Evolutionary conservation across 2,797 vertebrate genomes (phyloP), one percentile per base, ranked within the genome.

Genomic region (Girardinus metallicus): DNA sequence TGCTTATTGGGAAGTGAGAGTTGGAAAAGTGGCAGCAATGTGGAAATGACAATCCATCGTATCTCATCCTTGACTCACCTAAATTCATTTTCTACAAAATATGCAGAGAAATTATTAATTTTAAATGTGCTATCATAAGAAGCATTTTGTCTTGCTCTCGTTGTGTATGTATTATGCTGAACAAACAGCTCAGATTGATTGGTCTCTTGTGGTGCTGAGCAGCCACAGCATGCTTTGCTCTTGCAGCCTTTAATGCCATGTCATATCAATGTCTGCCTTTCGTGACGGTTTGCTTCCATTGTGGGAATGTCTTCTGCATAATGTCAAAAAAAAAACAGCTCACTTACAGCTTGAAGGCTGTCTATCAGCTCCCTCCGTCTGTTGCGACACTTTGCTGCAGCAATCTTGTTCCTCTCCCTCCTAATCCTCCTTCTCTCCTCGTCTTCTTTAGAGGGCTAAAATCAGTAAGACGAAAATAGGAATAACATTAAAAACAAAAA

Each of bases 341-440:
- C 80, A 96, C 97, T 96, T 92, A 98, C 98, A 88, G 96, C 95
- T 94, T 99, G 98, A 76, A 99, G 95, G 0, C 95, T 97, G 87
- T 98, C 97, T 0, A 97, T 98, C 86, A 99, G 95, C 82, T 99
- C 97, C 87, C 96, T 94, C 78, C 97, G 95, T 78, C 98, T 96
- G 94, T 98, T 98, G 80, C 98, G 96, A 93, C 98, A 99, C 87
- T 98, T 98, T 77, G 97, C 98, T 77, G 98, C 98, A 86, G 98
- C 97, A 88, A 99, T 97, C 93, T 99, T 99, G 93, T 99, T 99
- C 87, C 97, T 97, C 90, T 99, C 98, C 87, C 97, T 96, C 85
- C 97, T 95, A 90, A 98, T 96, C 91, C 93, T 96, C 88, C 96
- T 96, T 90, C 97, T 97, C 78, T 98, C 98, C 74, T 99, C 98